Evolutionary conservation across 1,140 invertebrate species (phyloP), one percentile per base, ranked within the genome.

Genomic region (Hermetia illucens): DNA sequence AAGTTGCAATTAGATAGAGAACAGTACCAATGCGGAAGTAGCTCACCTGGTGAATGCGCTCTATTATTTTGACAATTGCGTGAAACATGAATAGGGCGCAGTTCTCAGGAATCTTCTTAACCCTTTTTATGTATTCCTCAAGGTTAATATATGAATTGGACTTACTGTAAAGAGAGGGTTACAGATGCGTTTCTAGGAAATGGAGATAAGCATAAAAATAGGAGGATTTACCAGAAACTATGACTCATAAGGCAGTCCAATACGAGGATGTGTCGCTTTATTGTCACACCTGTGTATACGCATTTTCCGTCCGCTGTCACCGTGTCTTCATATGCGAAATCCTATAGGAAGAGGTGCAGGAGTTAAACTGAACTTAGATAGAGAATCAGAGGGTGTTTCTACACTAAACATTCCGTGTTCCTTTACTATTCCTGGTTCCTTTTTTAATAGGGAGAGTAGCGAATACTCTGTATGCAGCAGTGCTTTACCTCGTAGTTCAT

Each of bases 351-450:
- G n/a, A n/a, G n/a, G n/a, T n/a, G n/a, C n/a, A n/a, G n/a, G n/a
- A n/a, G n/a, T n/a, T n/a, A n/a, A n/a, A n/a, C n/a, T n/a, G n/a
- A n/a, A n/a, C n/a, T n/a, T n/a, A n/a, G n/a, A n/a, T n/a, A n/a
- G n/a, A n/a, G n/a, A n/a, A n/a, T n/a, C n/a, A n/a, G n/a, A n/a
- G n/a, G n/a, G 13, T 27, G 24, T 16, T 47, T n/a, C 43, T 64
- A 83, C 82, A 65, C 83, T 82, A 61, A 82, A 86, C 39, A 87
- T 65, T 30, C 78, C 82, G 68, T 85, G 77, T 52, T 82, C 78
- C 51, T 84, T 79, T 40, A 84, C 72, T 29, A 88, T 78, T 36
- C 83, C 82, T 48, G 76, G 67, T 46, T 79, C 72, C 50, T 77
- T 70, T 34, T 75, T 70, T 2, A 88, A 61, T 18, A 84, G 55